phyloP scores from a whole-genome alignment of 2,888 invertebrate species.

The Melipona beecheii region DNA sequence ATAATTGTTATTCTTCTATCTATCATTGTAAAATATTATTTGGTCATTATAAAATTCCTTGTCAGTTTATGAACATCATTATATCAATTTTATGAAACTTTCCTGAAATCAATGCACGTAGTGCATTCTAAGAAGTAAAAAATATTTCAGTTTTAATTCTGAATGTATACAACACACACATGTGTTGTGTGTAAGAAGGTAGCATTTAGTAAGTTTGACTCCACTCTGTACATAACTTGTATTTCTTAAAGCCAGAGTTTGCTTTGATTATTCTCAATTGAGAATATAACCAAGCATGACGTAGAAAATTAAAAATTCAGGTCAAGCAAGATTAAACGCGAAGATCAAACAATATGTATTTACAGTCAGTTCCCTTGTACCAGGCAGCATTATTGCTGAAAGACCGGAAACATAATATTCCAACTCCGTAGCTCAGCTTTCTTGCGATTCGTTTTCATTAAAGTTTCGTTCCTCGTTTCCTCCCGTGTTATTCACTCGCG shows the following conservation, averaged over 20 bases:
- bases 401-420: constrained; percentile 3
- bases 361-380: neutral
- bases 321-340: neutral
- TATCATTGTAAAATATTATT: too few relatives aligned
- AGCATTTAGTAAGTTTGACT: neutral
- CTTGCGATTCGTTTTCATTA: neutral
- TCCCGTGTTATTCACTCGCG: neutral
- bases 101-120: too few relatives aligned
- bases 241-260: neutral
- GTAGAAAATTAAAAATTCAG: constrained; percentile 17
- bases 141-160: neutral
- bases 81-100: too few relatives aligned
- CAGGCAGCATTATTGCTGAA: constrained; percentile 4
- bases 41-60: too few relatives aligned
- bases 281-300: neutral
- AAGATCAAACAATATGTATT: neutral
- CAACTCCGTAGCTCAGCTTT: constrained; percentile 2
- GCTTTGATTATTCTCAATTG: neutral
- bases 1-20: too few relatives aligned
- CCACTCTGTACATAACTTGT: neutral
- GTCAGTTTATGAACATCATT: too few relatives aligned
- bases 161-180: too few relatives aligned
- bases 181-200: neutral
- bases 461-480: neutral
- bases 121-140: neutral